phyloP scores from a whole-genome alignment of 1,140 invertebrate species.

The Mycetomoellerius zeteki region DNA sequence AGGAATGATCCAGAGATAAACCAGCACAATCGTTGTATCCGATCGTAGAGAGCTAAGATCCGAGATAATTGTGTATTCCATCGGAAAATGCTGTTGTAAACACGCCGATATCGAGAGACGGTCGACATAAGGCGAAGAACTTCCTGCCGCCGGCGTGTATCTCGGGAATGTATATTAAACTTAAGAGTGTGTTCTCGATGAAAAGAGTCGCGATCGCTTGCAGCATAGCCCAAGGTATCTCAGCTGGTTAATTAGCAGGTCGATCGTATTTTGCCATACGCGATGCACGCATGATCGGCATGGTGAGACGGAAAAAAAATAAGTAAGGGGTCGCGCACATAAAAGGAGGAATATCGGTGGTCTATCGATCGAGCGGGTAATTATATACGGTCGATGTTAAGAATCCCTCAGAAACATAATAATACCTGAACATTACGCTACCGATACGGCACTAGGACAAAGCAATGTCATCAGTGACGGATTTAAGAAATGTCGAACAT shows the following conservation, averaged over 20 bases:
- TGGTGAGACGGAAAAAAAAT: background rate
- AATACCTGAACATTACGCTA: conserved; percentile 29
- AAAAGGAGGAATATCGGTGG: conserved; percentile 49
- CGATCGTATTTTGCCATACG: conserved; percentile 44
- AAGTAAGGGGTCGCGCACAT: conserved; percentile 21
- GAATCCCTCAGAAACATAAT: conserved; percentile 44
- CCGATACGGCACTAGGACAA: background rate
- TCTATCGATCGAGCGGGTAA: conserved; percentile 49
- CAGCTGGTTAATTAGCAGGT: conserved; percentile 51
- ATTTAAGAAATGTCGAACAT: background rate
- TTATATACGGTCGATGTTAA: conserved; percentile 60
- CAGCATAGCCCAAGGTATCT: background rate
- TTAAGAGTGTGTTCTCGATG: conserved; percentile 3
- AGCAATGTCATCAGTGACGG: background rate
- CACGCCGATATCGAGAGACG: background rate
- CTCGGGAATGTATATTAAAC: conserved; percentile 53
- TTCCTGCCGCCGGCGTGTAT: conserved; percentile 10
- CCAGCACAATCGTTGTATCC: background rate
- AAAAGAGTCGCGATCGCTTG: conserved; percentile 18
- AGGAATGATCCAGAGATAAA: background rate
- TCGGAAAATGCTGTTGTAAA: conserved; percentile 11
- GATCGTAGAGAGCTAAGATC: conserved; percentile 12
- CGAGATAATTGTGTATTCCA: conserved; percentile 42
- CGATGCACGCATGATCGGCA: conserved; percentile 22
- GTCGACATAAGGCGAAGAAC: background rate